A percentile compares a stretch with the other conserved stretches of the same genome.
These are phyloP conservation scores for Caranx melampygus DNA, from an alignment of 2,113 vertebrate species.

Conservation along the genomic window DNA sequence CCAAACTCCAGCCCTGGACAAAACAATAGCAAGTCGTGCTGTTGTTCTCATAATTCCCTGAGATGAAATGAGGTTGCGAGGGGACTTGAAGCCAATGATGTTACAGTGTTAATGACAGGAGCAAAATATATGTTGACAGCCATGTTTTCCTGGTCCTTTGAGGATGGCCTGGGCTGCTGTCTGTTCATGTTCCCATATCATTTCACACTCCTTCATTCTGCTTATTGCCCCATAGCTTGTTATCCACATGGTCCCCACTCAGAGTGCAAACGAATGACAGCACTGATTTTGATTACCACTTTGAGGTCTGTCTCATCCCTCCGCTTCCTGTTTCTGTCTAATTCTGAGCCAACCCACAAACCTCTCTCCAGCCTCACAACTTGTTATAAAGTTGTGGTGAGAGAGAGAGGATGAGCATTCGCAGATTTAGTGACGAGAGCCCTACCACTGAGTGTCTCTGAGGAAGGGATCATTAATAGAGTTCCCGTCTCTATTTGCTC, in stretches of 20 bases:
- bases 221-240: slow-evolving; percentile 71
- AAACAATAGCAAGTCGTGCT: background rate
- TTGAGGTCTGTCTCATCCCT: slow-evolving; percentile 55
- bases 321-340: background rate
- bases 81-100: slow-evolving; percentile 31
- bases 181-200: slow-evolving; percentile 72
- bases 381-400: slow-evolving; percentile 45
- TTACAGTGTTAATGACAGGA: slow-evolving; percentile 55
- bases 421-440: slow-evolving; percentile 46
- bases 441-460: slow-evolving; percentile 8
- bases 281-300: slow-evolving; percentile 72
- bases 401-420: slow-evolving; percentile 29
- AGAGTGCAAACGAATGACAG: slow-evolving; percentile 64
- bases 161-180: slow-evolving; percentile 66
- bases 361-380: slow-evolving; percentile 26
- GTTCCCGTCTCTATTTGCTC: slow-evolving; percentile 19
- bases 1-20: background rate
- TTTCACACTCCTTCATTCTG: slow-evolving; percentile 76
- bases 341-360: slow-evolving; percentile 37
- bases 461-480: slow-evolving; percentile 38
- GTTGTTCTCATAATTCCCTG: slow-evolving; percentile 7
- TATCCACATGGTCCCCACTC: slow-evolving; percentile 62
- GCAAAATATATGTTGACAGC: slow-evolving; percentile 71
- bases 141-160: slow-evolving; percentile 64
- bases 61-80: slow-evolving; percentile 48